Conservation (phyloP, 2,888 invertebrate genomes). For the Torymus texanus region DNA sequence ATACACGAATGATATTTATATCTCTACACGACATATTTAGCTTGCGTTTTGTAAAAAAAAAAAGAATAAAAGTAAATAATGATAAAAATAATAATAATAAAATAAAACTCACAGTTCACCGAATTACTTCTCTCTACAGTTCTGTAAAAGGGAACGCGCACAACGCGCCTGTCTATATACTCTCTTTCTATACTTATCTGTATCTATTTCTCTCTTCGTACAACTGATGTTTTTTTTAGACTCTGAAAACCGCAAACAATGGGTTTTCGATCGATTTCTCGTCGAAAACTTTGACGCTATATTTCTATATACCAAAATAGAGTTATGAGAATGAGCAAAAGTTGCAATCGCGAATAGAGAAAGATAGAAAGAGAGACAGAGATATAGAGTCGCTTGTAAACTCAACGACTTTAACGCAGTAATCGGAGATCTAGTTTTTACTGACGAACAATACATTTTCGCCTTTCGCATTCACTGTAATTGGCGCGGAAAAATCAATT, state of each 20-base stretch:
- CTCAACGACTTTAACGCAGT: background rate
- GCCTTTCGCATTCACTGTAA: too few species aligned
- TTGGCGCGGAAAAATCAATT: too few species aligned
- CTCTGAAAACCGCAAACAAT: background rate
- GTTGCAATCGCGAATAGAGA: background rate
- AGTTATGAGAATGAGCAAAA: conserved; percentile 9
- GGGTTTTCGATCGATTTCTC: background rate
- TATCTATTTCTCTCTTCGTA: conserved; percentile 16
- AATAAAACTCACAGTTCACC: conserved; percentile 34
- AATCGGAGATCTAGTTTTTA: background rate
- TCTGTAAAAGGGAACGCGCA: background rate
- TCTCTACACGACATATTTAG: conserved; percentile 46
- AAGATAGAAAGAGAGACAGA: background rate
- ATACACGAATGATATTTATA: conserved; percentile 52
- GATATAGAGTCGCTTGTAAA: background rate
- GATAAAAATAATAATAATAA: background rate
- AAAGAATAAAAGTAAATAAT: background rate
- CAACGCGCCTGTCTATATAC: background rate
- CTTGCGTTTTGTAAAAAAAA: conserved; percentile 38
- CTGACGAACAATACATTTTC: background rate
- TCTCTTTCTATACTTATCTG: conserved; percentile 32
- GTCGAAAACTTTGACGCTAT: background rate
- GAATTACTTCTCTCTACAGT: conserved; percentile 40
- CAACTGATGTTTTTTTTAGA: conserved; percentile 1
- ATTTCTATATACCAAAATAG: conserved; percentile 4